These are phyloP conservation scores for Diarsia rubi DNA, from an alignment of 2,888 invertebrate genomes.

Conservation along the genomic window DNA sequence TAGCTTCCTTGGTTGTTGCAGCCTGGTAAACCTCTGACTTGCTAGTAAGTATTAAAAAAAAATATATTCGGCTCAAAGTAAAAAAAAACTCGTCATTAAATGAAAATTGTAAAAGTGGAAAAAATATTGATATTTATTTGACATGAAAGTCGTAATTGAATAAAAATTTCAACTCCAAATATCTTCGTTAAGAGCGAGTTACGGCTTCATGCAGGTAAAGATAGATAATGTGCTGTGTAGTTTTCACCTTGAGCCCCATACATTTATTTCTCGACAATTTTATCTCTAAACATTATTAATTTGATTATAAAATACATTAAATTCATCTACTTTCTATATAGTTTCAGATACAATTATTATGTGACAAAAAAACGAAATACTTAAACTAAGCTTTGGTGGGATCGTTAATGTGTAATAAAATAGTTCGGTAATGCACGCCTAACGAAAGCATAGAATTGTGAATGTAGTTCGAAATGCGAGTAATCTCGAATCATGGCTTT, in stretches of 20 bases:
- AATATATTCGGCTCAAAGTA: conserved; percentile 38
- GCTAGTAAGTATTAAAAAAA: conserved; percentile 27
- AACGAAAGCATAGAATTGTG: conserved; percentile 59
- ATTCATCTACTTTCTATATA: conserved; percentile 73
- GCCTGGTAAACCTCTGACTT: conserved; percentile 46
- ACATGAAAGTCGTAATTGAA: neutral
- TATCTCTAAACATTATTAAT: conserved; percentile 49
- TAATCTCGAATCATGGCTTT: conserved; percentile 54
- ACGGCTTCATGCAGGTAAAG: neutral
- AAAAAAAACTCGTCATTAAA: neutral
- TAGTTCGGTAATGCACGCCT: conserved; percentile 80
- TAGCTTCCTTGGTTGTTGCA: neutral
- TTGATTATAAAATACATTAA: conserved; percentile 75
- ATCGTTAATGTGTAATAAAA: conserved; percentile 83
- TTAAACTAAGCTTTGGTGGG: conserved; percentile 90
- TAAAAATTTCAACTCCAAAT: neutral
- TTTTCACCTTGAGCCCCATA: conserved; percentile 36
- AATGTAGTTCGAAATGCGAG: conserved; percentile 64
- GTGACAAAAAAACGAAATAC: conserved; percentile 82
- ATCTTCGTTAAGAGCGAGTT: neutral
- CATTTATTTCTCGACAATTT: conserved; percentile 49
- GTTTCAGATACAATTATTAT: conserved; percentile 72
- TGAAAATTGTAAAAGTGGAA: neutral
- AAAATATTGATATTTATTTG: neutral
- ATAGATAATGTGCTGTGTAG: neutral